Base-by-base conservation (phyloP, 2,797 vertebrate genomes). In the Monodelphis domestica region DNA sequence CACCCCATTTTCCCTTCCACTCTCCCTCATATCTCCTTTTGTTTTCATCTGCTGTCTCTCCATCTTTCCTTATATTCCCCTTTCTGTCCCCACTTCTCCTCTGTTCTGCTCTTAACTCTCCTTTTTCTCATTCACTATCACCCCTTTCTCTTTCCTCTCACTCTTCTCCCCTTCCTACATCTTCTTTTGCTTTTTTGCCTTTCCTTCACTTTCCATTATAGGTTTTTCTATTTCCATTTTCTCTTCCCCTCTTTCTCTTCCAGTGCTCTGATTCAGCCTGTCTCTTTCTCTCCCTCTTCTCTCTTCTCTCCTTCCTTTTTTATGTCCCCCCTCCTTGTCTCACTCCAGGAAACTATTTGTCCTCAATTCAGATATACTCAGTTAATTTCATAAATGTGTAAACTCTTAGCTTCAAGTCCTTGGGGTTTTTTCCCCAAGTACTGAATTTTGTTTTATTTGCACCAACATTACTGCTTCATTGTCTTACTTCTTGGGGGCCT, bases 381-480 rank as follows among this genome's bases (percentile, higher is more conserved):
- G 87, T 95, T 93, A 93, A 93, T 95, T 93, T 94, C 53, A 53
- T 88, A 30, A 33, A 17, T 33, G 17, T 53, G 51, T 45, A 97
- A 96, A 59, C 92, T 54, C 89, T 78, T 89, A 51, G 54, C 0
- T 55, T 91, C 63, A 93, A 28, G 84, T 17, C 26, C 38, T 38
- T 50, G n/a, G n/a, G n/a, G 24, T 17, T n/a, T n/a, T n/a, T n/a
- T n/a, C n/a, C n/a, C n/a, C n/a, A n/a, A n/a, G 1, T 84, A 28
- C n/a, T 92, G 94, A 90, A 91, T 53, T 0, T 91, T 94, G 55
- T 53, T 95, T 91, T 94, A 95, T 89, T 33, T 15, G 45, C 1
- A 4, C 3, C 0, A 2, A 90, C 28, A 30, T 53, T 52, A 29
- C 53, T 30, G 5, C 88, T 88, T 52, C 87, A 52, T 53, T 87